These are phyloP conservation scores for Athrips mouffetella DNA, from an alignment of 2,888 invertebrate species.

Conservation along the genomic window DNA sequence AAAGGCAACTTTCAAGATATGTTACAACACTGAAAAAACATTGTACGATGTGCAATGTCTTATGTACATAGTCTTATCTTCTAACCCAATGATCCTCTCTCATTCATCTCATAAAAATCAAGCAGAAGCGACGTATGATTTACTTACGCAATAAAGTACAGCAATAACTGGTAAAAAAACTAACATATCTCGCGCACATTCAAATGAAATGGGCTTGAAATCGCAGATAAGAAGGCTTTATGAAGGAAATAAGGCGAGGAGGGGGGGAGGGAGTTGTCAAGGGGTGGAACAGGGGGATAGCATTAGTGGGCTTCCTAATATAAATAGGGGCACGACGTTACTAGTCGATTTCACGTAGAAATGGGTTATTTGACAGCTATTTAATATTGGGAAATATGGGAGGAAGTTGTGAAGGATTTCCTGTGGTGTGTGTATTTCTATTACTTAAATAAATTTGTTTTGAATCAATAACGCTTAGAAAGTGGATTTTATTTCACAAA, in stretches of 20 bases:
- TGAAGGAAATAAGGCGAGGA: conserved; percentile 52
- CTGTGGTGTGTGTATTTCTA: too few relatives aligned
- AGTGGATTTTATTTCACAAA: too few relatives aligned
- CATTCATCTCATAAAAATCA: not conserved
- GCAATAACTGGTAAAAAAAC: conserved; percentile 36
- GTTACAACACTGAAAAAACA: too few relatives aligned
- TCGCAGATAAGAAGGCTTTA: conserved; percentile 68
- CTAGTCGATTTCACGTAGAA: conserved; percentile 9
- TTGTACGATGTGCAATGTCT: too few relatives aligned
- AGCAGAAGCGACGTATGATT: conserved; percentile 9
- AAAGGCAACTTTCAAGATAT: too few relatives aligned
- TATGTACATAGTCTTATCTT: too few relatives aligned
- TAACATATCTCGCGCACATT: conserved; percentile 54
- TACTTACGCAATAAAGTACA: conserved; percentile 14
- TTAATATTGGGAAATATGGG: conserved; percentile 1
- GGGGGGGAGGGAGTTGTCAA: conserved; percentile 19
- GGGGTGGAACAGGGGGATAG: conserved; percentile 21
- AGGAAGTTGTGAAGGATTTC: not conserved
- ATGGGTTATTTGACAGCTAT: conserved; percentile 14
- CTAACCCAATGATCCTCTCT: conserved; percentile 1
- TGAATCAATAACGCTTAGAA: too few relatives aligned
- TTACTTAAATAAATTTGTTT: too few relatives aligned
- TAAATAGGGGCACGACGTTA: conserved; percentile 28
- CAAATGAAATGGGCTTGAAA: conserved; percentile 74
- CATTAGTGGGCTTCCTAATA: conserved; percentile 38